Evolutionary conservation across 2,113 vertebrate genomes (phyloP), one percentile per base, ranked within the genome.

Genomic region (Herpetotheres cachinnans): DNA sequence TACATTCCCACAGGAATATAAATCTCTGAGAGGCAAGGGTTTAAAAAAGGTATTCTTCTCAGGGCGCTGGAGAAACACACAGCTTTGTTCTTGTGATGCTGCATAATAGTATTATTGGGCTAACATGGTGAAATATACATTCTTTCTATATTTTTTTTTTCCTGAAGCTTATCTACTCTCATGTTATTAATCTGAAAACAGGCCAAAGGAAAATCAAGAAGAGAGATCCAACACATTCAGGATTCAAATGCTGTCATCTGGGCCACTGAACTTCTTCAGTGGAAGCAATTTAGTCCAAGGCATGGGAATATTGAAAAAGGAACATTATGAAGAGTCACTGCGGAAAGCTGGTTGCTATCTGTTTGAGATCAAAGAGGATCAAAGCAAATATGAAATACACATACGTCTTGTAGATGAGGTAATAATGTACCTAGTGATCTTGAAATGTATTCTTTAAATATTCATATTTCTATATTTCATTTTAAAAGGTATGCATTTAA

Each of bases 1-100:
- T 81, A 54, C 49, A 50, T 94, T 96, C 85, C 79, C 89, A 91
- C 12, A 92, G 82, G 95, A 97, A 91, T 63, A 91, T 36, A 93
- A 94, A 92, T 82, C 63, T 90, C 44, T 32, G 38, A 20, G 49
- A 78, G 18, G 11, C 46, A 83, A 78, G 29, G 34, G 10, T 79
- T 95, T 91, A 36, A 65, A 82, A 90, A 86, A 77, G 9, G 34
- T 50, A 77, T 61, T 90, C 3, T 1, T 95, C 73, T 65, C 54
- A 81, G 38, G 29, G 36, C 40, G 81, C 40, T 50, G n/a, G 24
- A 90, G 50, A 82, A 95, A 86, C 16, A 83, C 20, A 50, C 14
- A 67, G 30, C 32, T 88, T 82, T 66, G 46, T 89, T 78, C 24
- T 71, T 93, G 76, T 78, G 36, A 85, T 86, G 20, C 22, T 71